These are phyloP conservation scores for Gavialis gangeticus DNA, from an alignment of 2,113 vertebrate genomes.

Conservation along the genomic window DNA sequence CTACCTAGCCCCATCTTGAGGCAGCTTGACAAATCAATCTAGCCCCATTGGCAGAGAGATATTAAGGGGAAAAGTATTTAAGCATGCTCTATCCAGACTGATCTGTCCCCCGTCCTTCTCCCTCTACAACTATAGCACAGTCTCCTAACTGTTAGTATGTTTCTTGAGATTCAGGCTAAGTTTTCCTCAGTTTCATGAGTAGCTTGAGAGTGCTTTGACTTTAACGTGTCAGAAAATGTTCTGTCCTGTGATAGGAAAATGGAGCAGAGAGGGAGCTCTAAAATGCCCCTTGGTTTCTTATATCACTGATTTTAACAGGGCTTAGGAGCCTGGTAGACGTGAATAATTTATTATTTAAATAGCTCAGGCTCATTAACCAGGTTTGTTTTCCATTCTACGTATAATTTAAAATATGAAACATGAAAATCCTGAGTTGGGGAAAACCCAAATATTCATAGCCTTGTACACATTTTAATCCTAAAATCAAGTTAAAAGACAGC, in stretches of 20 bases:
- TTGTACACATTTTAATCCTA: neutral
- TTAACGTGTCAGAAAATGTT: neutral
- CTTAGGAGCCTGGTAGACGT: rapidly evolving
- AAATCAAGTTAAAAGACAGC: neutral
- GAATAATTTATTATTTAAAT: neutral
- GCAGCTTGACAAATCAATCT: no score
- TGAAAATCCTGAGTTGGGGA: neutral
- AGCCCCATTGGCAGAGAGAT: no score
- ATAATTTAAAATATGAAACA: neutral
- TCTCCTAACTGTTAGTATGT: neutral
- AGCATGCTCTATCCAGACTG: no score
- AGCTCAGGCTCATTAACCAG: neutral
- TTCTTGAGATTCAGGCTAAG: neutral
- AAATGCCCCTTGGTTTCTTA: neutral
- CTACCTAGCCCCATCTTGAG: no score
- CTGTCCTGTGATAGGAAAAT: neutral
- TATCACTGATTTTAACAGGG: neutral
- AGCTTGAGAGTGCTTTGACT: neutral
- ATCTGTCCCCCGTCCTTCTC: no score
- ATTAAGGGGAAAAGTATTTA: no score
- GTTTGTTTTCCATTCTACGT: neutral
- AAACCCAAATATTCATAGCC: neutral
- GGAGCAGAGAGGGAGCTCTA: neutral
- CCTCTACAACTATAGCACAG: neutral
- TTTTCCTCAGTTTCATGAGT: constrained; percentile 8